Evolutionary conservation across 2,888 invertebrate genomes (phyloP).

Genomic region (Coenonympha arcania): DNA sequence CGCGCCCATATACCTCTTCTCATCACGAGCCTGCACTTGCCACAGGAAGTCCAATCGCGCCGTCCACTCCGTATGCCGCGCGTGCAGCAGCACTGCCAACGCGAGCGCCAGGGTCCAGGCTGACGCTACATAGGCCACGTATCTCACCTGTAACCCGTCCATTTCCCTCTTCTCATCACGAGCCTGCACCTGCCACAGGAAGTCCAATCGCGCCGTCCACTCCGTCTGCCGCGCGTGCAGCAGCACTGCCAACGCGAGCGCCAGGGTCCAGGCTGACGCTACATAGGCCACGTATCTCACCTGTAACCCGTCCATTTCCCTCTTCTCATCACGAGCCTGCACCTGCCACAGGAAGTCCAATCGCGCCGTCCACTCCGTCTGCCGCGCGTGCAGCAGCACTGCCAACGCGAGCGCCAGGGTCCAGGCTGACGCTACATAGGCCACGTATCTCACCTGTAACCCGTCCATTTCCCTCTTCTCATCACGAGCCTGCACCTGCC

Average conservation of each 20-base stretch:
- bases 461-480: conserved; percentile 95
- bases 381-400: conserved; percentile 85
- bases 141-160: conserved; percentile 82
- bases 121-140: conserved; percentile 80
- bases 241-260: conserved; percentile 86
- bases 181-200: conserved; percentile 88
- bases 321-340: conserved; percentile 91
- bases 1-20: conserved; percentile 94
- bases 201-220: conserved; percentile 90
- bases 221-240: conserved; percentile 90
- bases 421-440: no score
- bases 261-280: conserved; percentile 86
- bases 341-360: conserved; percentile 87
- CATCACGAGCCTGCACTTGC: conserved; percentile 90
- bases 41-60: conserved; percentile 86
- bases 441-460: no score
- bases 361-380: conserved; percentile 93
- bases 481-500: conserved; percentile 90
- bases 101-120: conserved; percentile 88
- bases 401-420: conserved; percentile 87
- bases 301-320: conserved; percentile 92
- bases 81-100: conserved; percentile 87
- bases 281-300: conserved; percentile 72
- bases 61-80: conserved; percentile 91
- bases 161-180: conserved; percentile 93